Percentiles rank a stretch among this genome's conserved stretches.
Evolutionary conservation across 1,140 invertebrate genomes (phyloP).

Genomic region (Argopecten irradians): DNA sequence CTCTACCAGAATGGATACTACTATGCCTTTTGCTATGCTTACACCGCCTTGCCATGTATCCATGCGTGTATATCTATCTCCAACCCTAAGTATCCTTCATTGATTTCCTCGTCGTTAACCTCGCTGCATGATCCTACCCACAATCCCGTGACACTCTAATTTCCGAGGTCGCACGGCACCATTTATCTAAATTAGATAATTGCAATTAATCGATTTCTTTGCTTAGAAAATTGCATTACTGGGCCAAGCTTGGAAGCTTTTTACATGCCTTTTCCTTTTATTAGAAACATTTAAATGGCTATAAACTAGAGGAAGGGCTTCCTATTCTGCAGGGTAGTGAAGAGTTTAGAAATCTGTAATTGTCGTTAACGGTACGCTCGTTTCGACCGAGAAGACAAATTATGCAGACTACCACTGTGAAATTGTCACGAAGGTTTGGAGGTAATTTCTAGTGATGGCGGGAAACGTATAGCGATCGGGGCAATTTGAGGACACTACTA

Average conservation of each 20-base stretch:
- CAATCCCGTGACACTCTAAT: not conserved
- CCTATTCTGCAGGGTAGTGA: not conserved
- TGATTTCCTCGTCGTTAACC: not conserved
- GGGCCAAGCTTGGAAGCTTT: not conserved
- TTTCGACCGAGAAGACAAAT: not conserved
- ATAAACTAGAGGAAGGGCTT: not conserved
- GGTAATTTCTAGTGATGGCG: not conserved
- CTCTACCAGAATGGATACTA: no score
- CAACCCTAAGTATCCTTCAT: not conserved
- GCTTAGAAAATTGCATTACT: not conserved
- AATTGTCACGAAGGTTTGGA: not conserved
- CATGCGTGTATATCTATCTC: no score
- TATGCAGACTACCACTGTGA: not conserved
- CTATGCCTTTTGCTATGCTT: no score
- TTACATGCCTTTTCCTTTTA: not conserved
- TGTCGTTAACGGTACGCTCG: conserved; percentile 4
- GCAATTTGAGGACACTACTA: not conserved
- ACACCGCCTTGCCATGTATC: no score
- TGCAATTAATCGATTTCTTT: conserved; percentile 12
- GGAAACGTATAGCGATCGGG: not conserved
- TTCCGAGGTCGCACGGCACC: not conserved
- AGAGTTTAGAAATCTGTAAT: not conserved
- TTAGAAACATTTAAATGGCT: not conserved
- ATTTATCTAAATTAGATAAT: conserved; percentile 19
- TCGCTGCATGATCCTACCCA: not conserved